phyloP scores from a whole-genome alignment of 2,113 vertebrate genomes.

The Puntigrus tetrazona region DNA sequence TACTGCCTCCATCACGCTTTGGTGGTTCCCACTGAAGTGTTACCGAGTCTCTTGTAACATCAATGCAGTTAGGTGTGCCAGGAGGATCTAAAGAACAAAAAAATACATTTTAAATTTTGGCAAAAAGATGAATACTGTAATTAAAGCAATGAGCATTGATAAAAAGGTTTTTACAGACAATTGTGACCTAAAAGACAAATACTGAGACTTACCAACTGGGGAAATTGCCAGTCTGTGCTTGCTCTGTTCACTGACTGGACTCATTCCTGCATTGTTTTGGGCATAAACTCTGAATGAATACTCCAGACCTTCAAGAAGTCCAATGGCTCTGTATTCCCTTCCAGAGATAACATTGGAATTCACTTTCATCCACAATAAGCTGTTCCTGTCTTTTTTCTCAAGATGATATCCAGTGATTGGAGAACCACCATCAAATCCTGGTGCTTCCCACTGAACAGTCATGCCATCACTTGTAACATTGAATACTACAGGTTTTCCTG shows the following conservation, averaged over 20 bases:
- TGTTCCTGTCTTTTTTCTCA: constrained; percentile 99
- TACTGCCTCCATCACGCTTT: constrained; percentile 91
- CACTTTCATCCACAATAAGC: constrained; percentile 95
- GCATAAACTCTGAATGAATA: constrained; percentile 96
- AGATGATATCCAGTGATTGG: constrained; percentile 93
- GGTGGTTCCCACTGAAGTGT: constrained; percentile 93
- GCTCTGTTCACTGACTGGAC: constrained; percentile 90
- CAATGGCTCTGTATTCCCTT: constrained; percentile 91
- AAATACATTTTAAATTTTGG: not conserved
- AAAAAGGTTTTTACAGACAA: not conserved
- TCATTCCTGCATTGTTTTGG: constrained; percentile 92
- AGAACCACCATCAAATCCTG: constrained; percentile 91
- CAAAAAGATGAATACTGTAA: not conserved
- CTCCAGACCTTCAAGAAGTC: constrained; percentile 92
- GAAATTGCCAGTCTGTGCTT: constrained; percentile 92
- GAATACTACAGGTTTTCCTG: constrained; percentile 90
- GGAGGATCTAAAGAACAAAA: constrained; percentile 84
- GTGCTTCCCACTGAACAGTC: constrained; percentile 94
- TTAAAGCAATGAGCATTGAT: not conserved
- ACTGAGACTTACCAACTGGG: constrained; percentile 89
- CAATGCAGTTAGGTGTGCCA: constrained; percentile 93
- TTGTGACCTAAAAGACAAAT: not conserved
- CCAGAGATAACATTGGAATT: constrained; percentile 87
- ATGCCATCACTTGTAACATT: constrained; percentile 96
- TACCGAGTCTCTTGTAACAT: constrained; percentile 94